A percentile compares a stretch with the other conserved stretches of the same genome.
phyloP scores from a whole-genome alignment of 2,113 vertebrate genomes.

The Lophura nycthemera region DNA sequence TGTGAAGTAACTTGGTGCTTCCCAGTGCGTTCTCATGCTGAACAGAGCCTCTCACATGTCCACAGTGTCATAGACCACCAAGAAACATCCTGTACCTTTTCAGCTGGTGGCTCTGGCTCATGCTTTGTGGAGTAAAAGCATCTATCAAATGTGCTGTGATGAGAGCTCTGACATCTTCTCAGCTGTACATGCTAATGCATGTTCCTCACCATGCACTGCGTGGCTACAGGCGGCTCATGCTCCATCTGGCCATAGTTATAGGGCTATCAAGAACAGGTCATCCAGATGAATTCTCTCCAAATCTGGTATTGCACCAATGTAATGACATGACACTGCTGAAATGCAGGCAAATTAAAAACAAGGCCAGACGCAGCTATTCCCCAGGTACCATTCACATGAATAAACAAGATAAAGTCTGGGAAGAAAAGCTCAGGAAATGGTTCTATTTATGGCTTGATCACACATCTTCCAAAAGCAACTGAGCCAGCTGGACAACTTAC shows the following conservation, averaged over 20 bases:
- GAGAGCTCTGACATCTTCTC: not conserved
- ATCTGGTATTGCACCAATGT: constrained; percentile 26
- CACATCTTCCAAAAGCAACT: constrained; percentile 66
- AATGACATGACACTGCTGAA: constrained; percentile 31
- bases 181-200: not conserved
- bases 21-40: not conserved
- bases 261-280: constrained; percentile 40
- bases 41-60: not conserved
- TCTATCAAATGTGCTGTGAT: not conserved
- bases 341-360: constrained; percentile 18
- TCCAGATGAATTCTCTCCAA: constrained; percentile 24
- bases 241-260: constrained; percentile 53
- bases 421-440: constrained; percentile 50
- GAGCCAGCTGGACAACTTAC: constrained; percentile 67
- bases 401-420: constrained; percentile 64
- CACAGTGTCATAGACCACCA: not conserved
- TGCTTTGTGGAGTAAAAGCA: not conserved
- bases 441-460: constrained; percentile 67
- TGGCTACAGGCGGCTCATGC: not conserved
- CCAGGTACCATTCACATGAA: constrained; percentile 46
- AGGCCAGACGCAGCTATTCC: constrained; percentile 22
- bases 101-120: not conserved
- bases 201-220: not conserved
- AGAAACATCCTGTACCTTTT: not conserved
- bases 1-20: not conserved